Conservation (phyloP, 2,888 invertebrate genomes). For the Euclidia mi region DNA sequence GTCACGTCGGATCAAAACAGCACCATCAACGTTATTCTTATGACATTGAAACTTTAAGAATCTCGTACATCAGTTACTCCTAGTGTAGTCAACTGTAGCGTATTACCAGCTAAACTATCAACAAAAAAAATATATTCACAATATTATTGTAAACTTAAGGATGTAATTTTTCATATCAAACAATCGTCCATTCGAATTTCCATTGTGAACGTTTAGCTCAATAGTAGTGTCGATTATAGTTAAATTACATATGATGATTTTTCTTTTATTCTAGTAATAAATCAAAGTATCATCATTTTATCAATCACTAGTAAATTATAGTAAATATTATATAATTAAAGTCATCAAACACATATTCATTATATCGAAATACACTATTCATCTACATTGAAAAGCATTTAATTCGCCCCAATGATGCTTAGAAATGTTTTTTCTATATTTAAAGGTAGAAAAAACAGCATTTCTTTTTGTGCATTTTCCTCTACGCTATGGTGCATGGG, state of each 20-base stretch:
- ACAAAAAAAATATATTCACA: too few relatives aligned
- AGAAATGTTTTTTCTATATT: constrained; percentile 42
- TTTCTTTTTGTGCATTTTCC: constrained; percentile 45
- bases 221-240: neutral
- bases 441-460: constrained; percentile 38
- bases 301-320: constrained; percentile 8
- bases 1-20: neutral
- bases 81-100: constrained; percentile 5
- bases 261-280: constrained; percentile 52
- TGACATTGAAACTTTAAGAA: neutral
- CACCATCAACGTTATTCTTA: neutral
- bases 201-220: constrained; percentile 12
- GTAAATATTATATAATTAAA: constrained; percentile 8
- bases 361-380: neutral
- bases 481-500: constrained; percentile 17
- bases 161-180: constrained; percentile 1
- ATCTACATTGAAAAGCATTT: constrained; percentile 1
- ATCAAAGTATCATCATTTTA: constrained; percentile 43
- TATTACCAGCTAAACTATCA: too few relatives aligned
- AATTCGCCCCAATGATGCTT: constrained; percentile 8
- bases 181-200: neutral
- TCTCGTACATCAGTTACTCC: constrained; percentile 9
- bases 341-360: neutral
- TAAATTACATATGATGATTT: constrained; percentile 35
- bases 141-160: too few relatives aligned